Evolutionary conservation across 37 sponge, comb jelly and placozoan genomes (phyloP), one percentile per base, ranked within the genome.

Genomic region (Petrosia ficiformis): DNA sequence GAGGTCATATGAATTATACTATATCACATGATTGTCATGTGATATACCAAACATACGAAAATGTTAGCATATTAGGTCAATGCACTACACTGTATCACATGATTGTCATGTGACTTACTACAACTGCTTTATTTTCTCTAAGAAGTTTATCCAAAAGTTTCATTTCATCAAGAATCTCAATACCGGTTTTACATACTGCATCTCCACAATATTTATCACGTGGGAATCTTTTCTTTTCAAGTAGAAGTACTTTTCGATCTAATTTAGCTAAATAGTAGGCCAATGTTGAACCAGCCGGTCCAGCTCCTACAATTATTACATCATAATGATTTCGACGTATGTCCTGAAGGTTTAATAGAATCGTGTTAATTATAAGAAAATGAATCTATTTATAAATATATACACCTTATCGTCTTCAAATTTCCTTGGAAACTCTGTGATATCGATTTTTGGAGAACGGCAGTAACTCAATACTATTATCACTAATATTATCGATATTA

Each of bases 191-290:
- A 40, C 68, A 65, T 0, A 80, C 10, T 22, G 87, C 87, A 42
- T 86, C 87, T 52, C 87, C 87, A 39, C 87, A 86, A 37, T 71
- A 65, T 80, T 86, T 86, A 59, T 86, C 87, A 4, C 87, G 75
- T 3, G 87, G 87, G 42, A 86, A 86, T 41, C 43, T 57, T 56
- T 80, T 80, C 72, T 86, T 86, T 48, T 86, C 87, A 52, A 86
- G 65, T 22, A 80, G 39, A 0, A 80, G 58, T 1, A 86, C 77
- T 57, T 80, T 86, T 54, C 68, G 39, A 1, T 81, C 87, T 11
- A 32, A 19, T 44, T 70, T 86, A 57, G 57, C 71, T 2, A 86
- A 76, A 36, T 80, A 86, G 77, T 76, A 86, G 39, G 69, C 87
- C 3, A 80, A 58, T 28, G 73, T 59, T 21, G 87, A 43, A 1